Evolutionary conservation across 2,113 vertebrate species (phyloP), one percentile per base, ranked within the genome.

Genomic region (Mirounga angustirostris): DNA sequence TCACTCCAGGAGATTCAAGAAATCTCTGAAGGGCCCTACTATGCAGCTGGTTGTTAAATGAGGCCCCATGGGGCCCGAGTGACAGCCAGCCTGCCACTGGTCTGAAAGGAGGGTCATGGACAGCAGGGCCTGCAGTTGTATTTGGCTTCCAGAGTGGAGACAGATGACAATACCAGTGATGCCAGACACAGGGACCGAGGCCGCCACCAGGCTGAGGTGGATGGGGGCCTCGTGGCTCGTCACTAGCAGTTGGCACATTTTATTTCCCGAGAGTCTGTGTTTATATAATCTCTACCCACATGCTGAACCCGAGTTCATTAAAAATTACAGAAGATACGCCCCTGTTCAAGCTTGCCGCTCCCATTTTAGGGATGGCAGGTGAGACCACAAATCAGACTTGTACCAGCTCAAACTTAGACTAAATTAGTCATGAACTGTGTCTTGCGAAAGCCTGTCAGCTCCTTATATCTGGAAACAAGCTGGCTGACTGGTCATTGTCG

Each of bases 71-170:
- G 43, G 52, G 79, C 43, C 91, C 10, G 76, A 36, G 52, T 19
- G 83, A 24, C 46, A 54, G 82, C 73, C 87, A 84, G 87, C 33
- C 69, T 33, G 26, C 10, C 33, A 0, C 50, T 26, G n/a, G 26
- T 24, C 73, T 79, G 33, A 63, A 71, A 84, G 58, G 30, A 76
- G 15, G 46, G 54, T 74, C 50, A 14, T 1, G 0, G 50, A 43
- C 69, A 63, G 22, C 65, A 56, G 69, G 36, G 94, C 71, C 76
- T 15, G 73, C 0, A 0, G 13, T 15, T 73, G 33, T 36, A 2
- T 76, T 36, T 93, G 89, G 54, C 79, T 89, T 54, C 22, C 89
- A 56, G 94, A 67, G 12, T 30, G 24, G 82, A 63, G 63, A 76
- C 65, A 71, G 46, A 36, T 40, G 83, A 67, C n/a, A 86, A 5